These are phyloP conservation scores for Eonycteris spelaea DNA, from an alignment of 2,113 vertebrate species.

Conservation along the genomic window DNA sequence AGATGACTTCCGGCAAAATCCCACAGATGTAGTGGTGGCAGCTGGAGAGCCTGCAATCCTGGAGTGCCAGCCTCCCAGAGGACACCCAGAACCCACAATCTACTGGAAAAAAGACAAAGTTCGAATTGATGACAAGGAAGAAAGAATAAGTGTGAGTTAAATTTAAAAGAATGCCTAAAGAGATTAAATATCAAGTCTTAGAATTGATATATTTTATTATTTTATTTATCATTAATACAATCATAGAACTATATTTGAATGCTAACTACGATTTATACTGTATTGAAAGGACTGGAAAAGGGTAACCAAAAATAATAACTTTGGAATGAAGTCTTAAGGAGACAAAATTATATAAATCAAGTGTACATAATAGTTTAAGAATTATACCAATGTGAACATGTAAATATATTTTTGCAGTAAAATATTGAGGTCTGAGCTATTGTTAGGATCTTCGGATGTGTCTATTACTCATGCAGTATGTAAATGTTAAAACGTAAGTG, in stretches of 20 bases:
- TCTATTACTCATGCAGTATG: neutral
- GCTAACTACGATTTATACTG: neutral
- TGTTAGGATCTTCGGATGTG: neutral
- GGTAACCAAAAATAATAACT: neutral
- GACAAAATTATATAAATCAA: neutral
- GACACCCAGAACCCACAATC: constrained; percentile 97
- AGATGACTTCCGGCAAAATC: constrained; percentile 98
- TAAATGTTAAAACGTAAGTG: neutral
- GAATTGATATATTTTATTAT: neutral
- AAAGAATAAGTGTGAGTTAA: constrained; percentile 93
- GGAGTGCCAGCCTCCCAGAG: constrained; percentile 96
- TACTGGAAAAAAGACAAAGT: constrained; percentile 99
- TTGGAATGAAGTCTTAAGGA: neutral
- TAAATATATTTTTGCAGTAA: neutral
- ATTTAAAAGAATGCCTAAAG: accelerated
- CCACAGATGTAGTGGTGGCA: constrained; percentile 96
- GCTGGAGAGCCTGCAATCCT: constrained; percentile 96
- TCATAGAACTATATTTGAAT: neutral
- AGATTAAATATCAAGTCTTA: neutral
- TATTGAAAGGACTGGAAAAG: neutral
- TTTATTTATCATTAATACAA: neutral
- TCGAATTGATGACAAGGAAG: constrained; percentile 94
- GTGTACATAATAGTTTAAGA: neutral
- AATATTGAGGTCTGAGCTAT: neutral
- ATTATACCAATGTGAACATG: neutral